A percentile compares a stretch with the other conserved stretches of the same genome.
Evolutionary conservation across 2,888 invertebrate genomes (phyloP).

Genomic region (Agrilus cyanescens): DNA sequence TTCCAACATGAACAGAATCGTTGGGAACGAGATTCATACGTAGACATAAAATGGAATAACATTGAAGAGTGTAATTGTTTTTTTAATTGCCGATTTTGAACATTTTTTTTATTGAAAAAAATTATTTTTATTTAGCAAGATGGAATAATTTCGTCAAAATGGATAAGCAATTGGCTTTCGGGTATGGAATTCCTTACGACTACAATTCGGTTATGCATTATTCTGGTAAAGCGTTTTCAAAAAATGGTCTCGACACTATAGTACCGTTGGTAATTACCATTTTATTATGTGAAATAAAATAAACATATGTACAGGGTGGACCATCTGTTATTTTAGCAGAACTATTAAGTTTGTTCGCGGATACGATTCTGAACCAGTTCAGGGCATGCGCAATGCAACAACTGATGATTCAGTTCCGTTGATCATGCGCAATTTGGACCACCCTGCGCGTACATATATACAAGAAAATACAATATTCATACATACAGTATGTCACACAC

Average conservation of each 20-base stretch:
- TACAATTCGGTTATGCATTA: conserved; percentile 79
- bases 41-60: conserved; percentile 54
- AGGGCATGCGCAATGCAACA: too few species aligned
- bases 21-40: conserved; percentile 58
- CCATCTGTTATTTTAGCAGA: too few species aligned
- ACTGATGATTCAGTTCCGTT: too few species aligned
- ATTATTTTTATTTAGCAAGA: conserved; percentile 37
- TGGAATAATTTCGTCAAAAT: conserved; percentile 62
- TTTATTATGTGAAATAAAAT: neutral
- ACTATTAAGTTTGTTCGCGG: too few species aligned
- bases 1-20: conserved; percentile 77
- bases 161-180: conserved; percentile 41
- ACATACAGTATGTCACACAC: neutral
- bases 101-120: neutral
- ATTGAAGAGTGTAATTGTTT: conserved; percentile 45
- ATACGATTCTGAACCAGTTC: too few species aligned
- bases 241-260: conserved; percentile 59
- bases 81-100: conserved; percentile 1
- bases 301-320: too few species aligned
- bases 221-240: conserved; percentile 64
- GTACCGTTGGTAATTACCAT: conserved; percentile 46
- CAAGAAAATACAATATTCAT: too few species aligned
- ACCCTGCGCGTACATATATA: too few species aligned
- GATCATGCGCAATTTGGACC: too few species aligned
- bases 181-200: conserved; percentile 64